Evolutionary conservation across 2,113 vertebrate species (phyloP).

Genomic region (Atrichornis clamosus): DNA sequence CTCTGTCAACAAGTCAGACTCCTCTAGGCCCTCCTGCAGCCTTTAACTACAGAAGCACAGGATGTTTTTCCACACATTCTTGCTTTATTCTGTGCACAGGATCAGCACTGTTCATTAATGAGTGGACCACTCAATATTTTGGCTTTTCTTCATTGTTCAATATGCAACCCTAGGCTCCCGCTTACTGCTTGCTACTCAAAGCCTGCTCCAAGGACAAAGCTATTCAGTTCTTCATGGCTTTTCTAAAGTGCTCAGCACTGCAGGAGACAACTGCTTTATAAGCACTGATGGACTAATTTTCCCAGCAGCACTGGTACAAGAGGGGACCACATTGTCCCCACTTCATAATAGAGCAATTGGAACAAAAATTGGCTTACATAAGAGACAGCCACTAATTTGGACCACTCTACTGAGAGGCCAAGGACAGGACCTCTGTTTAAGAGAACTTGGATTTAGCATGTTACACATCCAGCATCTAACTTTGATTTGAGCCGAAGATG

Average conservation of each 20-base stretch:
- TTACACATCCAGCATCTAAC: not conserved
- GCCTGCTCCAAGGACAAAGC: slow-evolving; percentile 13
- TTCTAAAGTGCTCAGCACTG: slow-evolving; percentile 22
- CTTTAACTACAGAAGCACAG: not conserved
- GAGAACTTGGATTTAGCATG: not conserved
- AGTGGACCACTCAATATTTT: not conserved
- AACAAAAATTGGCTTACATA: not conserved
- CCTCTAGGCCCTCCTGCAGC: not conserved
- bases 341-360: not conserved
- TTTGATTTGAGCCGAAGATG: not conserved
- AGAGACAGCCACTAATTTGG: not conserved
- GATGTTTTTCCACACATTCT: not conserved
- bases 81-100: not conserved
- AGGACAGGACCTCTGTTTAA: not conserved
- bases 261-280: slow-evolving; percentile 16
- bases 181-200: slow-evolving; percentile 14
- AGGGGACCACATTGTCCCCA: not conserved
- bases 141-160: not conserved
- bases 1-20: not conserved
- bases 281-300: slow-evolving; percentile 29
- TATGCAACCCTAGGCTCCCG: not conserved
- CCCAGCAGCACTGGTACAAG: not conserved
- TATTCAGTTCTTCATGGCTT: slow-evolving; percentile 21
- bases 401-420: not conserved
- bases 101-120: not conserved